phyloP scores from a whole-genome alignment of 53 echinoderm and acorn worm genomes.

The Crossaster papposus region DNA sequence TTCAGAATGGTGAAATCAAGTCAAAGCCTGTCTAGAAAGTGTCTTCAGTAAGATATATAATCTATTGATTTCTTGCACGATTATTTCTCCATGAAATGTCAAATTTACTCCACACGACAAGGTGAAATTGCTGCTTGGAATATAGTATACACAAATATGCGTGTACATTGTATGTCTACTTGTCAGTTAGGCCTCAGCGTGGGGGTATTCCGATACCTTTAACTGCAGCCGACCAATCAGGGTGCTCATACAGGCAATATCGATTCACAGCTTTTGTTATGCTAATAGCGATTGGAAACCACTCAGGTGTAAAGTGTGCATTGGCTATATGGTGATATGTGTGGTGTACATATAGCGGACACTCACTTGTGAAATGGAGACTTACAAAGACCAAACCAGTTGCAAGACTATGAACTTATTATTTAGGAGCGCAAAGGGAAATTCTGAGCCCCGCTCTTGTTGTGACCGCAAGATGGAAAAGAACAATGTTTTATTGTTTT shows the following conservation, averaged over 20 bases:
- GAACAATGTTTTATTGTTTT: too few species aligned
- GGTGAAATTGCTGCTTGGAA: not conserved
- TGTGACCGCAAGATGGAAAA: too few species aligned
- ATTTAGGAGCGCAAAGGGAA: too few species aligned
- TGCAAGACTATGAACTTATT: not conserved
- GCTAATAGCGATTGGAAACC: constrained; percentile 16
- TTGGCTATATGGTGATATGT: not conserved
- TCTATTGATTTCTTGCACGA: not conserved
- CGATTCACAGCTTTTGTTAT: constrained; percentile 17
- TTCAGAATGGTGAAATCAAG: not conserved
- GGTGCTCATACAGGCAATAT: not conserved
- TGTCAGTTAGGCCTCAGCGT: constrained; percentile 25
- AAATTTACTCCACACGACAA: not conserved
- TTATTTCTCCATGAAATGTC: not conserved
- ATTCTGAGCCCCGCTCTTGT: too few species aligned
- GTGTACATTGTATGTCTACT: not conserved
- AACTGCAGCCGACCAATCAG: constrained; percentile 41
- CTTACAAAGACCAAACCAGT: not conserved
- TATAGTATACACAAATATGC: constrained; percentile 10
- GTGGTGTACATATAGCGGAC: not conserved
- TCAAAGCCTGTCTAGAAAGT: not conserved
- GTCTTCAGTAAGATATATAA: too few species aligned
- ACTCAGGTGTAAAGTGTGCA: constrained; percentile 15
- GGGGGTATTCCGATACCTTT: constrained; percentile 6
- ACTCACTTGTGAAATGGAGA: not conserved